phyloP scores from a whole-genome alignment of 2,113 vertebrate species.

The Alethe diademata region DNA sequence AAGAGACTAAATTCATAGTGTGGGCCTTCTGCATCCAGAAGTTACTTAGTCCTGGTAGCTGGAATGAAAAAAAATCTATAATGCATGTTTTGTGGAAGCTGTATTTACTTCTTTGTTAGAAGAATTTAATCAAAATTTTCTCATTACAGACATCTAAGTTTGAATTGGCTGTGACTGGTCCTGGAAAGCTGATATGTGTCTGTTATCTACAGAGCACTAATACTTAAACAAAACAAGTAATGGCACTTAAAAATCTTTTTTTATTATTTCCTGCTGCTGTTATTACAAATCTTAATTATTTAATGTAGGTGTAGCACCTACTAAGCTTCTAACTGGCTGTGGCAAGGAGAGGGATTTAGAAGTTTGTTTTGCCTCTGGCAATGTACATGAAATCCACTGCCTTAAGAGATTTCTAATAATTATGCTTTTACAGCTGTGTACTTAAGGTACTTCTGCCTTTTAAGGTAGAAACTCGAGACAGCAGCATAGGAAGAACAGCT shows the following conservation, averaged over 20 bases:
- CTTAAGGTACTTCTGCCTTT: background rate
- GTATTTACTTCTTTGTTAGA: background rate
- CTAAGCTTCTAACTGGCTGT: background rate
- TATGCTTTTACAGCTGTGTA: background rate
- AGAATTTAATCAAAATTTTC: background rate
- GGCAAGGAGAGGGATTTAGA: background rate
- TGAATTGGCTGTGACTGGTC: background rate
- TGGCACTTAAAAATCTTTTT: background rate
- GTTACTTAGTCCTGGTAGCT: background rate
- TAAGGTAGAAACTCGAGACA: background rate
- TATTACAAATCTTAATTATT: background rate
- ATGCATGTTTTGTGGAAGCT: background rate
- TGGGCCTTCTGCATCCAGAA: background rate
- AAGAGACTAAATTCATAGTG: background rate
- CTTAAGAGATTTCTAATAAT: background rate
- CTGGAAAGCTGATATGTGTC: background rate
- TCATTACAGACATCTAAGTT: background rate
- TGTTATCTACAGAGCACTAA: background rate
- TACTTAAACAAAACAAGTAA: background rate
- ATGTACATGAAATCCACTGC: background rate
- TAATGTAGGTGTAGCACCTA: background rate
- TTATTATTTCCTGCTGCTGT: background rate
- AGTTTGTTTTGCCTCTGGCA: background rate
- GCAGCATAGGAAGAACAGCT: background rate
- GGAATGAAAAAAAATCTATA: background rate